Percentiles rank a stretch among this genome's conserved stretches.
phyloP scores from a whole-genome alignment of 2,113 vertebrate genomes.

The Bos indicus region DNA sequence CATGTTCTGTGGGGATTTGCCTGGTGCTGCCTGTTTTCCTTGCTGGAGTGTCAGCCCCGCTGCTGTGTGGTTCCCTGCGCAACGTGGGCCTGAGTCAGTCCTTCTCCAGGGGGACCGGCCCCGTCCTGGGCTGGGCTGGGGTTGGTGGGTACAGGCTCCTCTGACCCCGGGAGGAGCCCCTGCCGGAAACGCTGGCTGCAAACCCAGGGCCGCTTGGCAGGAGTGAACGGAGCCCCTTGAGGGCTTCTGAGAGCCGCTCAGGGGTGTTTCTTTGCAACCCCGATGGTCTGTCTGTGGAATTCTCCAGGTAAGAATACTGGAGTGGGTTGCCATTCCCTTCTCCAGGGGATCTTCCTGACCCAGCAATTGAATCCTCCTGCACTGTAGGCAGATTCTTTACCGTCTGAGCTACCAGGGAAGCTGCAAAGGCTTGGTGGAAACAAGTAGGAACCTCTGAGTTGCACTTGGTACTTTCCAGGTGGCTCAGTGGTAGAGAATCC shows the following conservation, averaged over 20 bases:
- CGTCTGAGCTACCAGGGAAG: not conserved
- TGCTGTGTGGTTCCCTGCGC: too few species aligned
- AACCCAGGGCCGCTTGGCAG: not conserved
- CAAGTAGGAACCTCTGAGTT: not conserved
- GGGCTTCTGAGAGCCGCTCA: not conserved
- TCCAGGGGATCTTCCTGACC: not conserved
- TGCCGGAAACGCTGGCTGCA: too few species aligned
- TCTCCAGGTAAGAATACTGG: not conserved
- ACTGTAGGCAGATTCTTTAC: not conserved
- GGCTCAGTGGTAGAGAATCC: too few species aligned
- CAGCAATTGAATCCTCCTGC: not conserved
- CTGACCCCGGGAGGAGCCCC: not conserved
- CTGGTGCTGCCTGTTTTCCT: fast-evolving
- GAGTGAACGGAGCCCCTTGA: not conserved
- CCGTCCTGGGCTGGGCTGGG: fast-evolving
- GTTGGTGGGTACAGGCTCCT: too few species aligned
- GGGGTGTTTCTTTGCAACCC: not conserved
- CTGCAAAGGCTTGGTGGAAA: not conserved
- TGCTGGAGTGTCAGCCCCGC: not conserved
- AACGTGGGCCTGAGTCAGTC: fast-evolving
- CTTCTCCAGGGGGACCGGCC: not conserved
- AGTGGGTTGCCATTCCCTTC: not conserved
- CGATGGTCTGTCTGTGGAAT: not conserved
- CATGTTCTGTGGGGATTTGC: too few species aligned
- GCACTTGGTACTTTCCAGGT: too few species aligned